Base-by-base conservation (phyloP, 2,888 invertebrate species). In the Oxytorus armatus region DNA sequence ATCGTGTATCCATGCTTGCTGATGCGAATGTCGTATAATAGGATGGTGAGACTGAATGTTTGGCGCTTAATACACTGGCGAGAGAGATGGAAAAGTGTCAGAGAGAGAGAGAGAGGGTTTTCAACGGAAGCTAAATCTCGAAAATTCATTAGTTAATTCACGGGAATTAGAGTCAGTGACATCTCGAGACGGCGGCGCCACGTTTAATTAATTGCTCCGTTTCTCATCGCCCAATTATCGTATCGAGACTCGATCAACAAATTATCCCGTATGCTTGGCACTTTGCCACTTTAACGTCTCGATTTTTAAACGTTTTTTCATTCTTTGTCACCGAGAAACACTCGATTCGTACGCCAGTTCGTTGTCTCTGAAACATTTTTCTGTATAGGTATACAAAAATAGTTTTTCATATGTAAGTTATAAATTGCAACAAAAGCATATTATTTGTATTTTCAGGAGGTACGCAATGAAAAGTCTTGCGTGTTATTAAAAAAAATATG, bases 61-160 rank as follows among this genome's bases (percentile, higher is more conserved):
- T 23, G 59, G 14, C 8, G 18, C 25, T 61, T 73, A 4, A 39
- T 39, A 23, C 29, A 47, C 16, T 47, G 5, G 16, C n/a, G n/a
- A n/a, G n/a, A n/a, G 47, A 7, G 39, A 36, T 0, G 39, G 11
- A 10, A n/a, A 16, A 7, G 33, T 16, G 66, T 10, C 29, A 36
- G 21, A 14, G 21, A 21, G 61, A 39, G 16, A 57, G 33, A 21
- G 59, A 63, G 33, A 66, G 18, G 51, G n/a, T 65, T 65, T 65
- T n/a, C 44, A 49, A 18, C 36, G 33, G 3, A 11, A 72, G 33
- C 10, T 36, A 61, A 53, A 69, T 69, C 44, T 36, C 53, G 57
- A 61, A 79, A 76, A 79, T 79, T 79, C 79, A 79, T 79, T 76
- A 79, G 76, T 76, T 79, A 76, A 79, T 79, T 79, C 72, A 21